Percentiles rank a stretch among this genome's conserved stretches.
These are phyloP conservation scores for Indicator indicator DNA, from an alignment of 2,113 vertebrate genomes.

Conservation along the genomic window DNA sequence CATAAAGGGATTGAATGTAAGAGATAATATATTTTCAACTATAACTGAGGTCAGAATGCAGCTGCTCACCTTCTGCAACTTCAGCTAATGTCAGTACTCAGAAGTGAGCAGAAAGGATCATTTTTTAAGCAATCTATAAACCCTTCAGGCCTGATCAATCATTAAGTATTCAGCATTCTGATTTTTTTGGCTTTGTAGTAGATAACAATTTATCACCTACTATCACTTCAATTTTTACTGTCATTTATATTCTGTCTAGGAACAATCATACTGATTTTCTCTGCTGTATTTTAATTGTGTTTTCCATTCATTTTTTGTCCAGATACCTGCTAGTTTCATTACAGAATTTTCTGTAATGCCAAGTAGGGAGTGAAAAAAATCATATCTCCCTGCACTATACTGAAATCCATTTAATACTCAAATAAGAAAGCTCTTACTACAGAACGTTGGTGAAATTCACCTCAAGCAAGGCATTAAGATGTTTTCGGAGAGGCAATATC, in stretches of 20 bases:
- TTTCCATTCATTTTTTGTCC: background rate
- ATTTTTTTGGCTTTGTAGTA: background rate
- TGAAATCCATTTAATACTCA: background rate
- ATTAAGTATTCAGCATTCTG: background rate
- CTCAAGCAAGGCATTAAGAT: background rate
- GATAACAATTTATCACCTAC: background rate
- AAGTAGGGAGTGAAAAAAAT: background rate
- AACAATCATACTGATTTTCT: background rate
- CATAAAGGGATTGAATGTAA: background rate
- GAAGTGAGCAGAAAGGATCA: background rate
- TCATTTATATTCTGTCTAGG: background rate
- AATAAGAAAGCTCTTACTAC: background rate
- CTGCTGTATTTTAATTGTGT: background rate
- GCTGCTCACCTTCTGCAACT: background rate
- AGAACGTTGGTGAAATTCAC: background rate
- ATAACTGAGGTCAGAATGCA: background rate
- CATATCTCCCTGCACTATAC: background rate
- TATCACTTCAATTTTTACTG: background rate
- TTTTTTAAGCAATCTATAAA: background rate
- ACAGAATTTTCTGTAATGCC: background rate
- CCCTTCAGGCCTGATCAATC: background rate
- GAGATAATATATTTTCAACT: conserved; percentile 1
- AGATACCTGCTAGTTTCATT: background rate
- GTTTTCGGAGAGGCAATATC: background rate
- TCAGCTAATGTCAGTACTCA: background rate